Conservation (phyloP, 1,140 invertebrate genomes). For the Euwallacea similis region DNA sequence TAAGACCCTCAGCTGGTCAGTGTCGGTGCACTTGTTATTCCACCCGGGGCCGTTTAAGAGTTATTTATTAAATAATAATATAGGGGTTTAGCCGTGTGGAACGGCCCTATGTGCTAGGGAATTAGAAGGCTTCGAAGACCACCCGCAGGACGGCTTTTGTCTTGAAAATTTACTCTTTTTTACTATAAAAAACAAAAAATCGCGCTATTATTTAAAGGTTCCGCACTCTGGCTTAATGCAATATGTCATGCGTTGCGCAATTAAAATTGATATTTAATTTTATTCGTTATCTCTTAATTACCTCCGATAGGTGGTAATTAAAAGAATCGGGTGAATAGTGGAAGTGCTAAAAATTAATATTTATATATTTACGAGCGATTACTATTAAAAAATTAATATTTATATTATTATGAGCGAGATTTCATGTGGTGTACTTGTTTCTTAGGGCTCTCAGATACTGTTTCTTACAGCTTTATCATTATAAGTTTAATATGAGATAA, state of each 20-base stretch:
- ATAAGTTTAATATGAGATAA: too few species aligned
- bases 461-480: too few species aligned
- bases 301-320: not conserved
- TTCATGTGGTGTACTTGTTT: too few species aligned
- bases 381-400: too few species aligned
- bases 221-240: not conserved
- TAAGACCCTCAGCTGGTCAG: constrained; percentile 11
- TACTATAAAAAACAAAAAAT: not conserved
- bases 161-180: not conserved
- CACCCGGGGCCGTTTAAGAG: not conserved
- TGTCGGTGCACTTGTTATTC: not conserved
- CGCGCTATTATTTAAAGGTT: not conserved
- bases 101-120: not conserved
- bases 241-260: not conserved
- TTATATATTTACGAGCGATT: too few species aligned
- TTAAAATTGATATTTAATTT: not conserved
- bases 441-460: too few species aligned
- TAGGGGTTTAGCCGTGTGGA: not conserved
- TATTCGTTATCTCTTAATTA: too few species aligned
- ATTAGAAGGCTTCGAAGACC: not conserved
- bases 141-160: not conserved
- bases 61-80: constrained; percentile 21
- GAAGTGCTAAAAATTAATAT: too few species aligned
- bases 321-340: too few species aligned
- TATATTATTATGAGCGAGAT: too few species aligned